A percentile compares a stretch with the other conserved stretches of the same genome.
Evolutionary conservation across 2,888 invertebrate species (phyloP).

Genomic region (Asteroscopus sphinx): DNA sequence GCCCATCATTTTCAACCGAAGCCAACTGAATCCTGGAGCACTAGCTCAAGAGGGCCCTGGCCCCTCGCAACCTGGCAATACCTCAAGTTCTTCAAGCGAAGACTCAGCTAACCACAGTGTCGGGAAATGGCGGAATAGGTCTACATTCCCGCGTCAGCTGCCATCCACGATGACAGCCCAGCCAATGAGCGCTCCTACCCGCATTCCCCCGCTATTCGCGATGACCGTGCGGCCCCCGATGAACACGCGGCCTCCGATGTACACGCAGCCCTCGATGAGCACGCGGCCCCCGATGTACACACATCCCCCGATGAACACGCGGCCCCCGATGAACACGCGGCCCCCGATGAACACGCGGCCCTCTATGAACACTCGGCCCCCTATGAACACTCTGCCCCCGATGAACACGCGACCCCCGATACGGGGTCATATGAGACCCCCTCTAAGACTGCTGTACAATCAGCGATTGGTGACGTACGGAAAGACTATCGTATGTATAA

Average conservation of each 20-base stretch:
- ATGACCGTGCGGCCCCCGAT: neutral
- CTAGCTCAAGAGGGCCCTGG: neutral
- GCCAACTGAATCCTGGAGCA: neutral
- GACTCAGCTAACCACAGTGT: neutral
- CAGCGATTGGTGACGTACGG: slow-evolving; percentile 52
- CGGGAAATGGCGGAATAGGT: slow-evolving; percentile 37
- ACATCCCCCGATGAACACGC: too few relatives aligned
- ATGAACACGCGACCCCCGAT: slow-evolving; percentile 25
- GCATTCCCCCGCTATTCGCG: slow-evolving; percentile 7
- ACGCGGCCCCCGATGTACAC: too few relatives aligned
- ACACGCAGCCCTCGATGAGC: too few relatives aligned
- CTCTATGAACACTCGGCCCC: too few relatives aligned
- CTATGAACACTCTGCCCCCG: too few relatives aligned
- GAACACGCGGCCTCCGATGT: too few relatives aligned
- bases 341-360: too few relatives aligned
- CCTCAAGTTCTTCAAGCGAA: slow-evolving; percentile 14
- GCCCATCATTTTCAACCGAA: slow-evolving; percentile 8
- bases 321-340: too few relatives aligned
- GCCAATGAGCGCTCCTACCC: neutral
- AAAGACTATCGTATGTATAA: slow-evolving; percentile 64
- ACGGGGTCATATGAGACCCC: slow-evolving; percentile 17
- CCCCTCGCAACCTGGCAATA: slow-evolving; percentile 3
- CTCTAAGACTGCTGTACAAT: slow-evolving; percentile 12
- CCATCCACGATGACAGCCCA: slow-evolving; percentile 1
- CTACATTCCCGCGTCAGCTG: slow-evolving; percentile 25